Base-by-base conservation (phyloP, 2,888 invertebrate species). In the Phortica okadai region DNA sequence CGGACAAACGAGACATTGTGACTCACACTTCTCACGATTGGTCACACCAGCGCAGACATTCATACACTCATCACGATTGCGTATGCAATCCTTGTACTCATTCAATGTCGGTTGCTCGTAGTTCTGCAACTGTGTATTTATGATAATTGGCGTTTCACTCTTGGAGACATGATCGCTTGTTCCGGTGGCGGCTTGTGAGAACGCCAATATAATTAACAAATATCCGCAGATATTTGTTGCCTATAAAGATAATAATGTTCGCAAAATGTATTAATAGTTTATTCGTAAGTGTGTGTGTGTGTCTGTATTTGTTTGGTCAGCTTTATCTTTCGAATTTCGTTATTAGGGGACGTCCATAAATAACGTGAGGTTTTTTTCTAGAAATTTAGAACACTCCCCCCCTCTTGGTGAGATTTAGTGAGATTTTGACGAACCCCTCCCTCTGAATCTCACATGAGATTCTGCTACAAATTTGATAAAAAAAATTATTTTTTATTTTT, bases 71-170 rank as follows among this genome's bases (percentile, higher is more conserved):
- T 85, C 81, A 1, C 85, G 82, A 74, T 85, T 88, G 6, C 74
- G 21, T 8, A 85, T 83, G 16, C 90, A 90, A 4, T 84, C 82
- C 11, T 87, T 80, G 73, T 89, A 90, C 33, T 90, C 89, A 5
- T 74, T 78, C n/a, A 90, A 25, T 4, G 89, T 85, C 0, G 90
- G 90, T 58, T 89, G 87, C 7, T 88, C 86, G 76, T 90, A 90
- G 69, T 85, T 82, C 42, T 88, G 83, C 7, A 88, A 78, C 4
- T 84, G 86, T 0, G 90, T 90, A 0, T 89, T 82, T 42, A 90
- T 84, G 45, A 90, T 83, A 73, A 90, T 83, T 0, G 85, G 84
- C 0, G 74, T 77, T 4, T 74, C 33, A 2, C 42, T 33, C 7
- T 41, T 74, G 45, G 54, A 44, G 5, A 14, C 45, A 14, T 56